Evolutionary conservation across 2,113 vertebrate species (phyloP), one percentile per base, ranked within the genome.

Genomic region (Sula dactylatra): DNA sequence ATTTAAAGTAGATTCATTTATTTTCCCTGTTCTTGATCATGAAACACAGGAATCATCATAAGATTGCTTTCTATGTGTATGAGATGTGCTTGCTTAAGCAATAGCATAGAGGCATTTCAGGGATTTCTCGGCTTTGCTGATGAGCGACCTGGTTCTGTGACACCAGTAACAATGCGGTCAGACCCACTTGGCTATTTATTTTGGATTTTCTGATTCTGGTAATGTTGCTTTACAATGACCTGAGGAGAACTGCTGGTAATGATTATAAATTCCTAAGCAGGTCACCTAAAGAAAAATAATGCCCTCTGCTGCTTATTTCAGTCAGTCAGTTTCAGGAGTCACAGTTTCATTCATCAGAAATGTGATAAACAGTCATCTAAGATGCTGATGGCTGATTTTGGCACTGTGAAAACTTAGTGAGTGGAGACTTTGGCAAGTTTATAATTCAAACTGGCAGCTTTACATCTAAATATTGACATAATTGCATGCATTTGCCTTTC

Each of bases 391-490:
- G 3, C 86, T 82, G 67, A 65, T 90, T 94, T 80, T 86, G 85
- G 74, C 74, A 91, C 59, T 61, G 36, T 4, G 13, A 65, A 92
- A 93, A 56, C 45, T 56, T 62, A 65, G 27, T 15, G 24, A 62
- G 49, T 62, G 34, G 31, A 82, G 32, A 76, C 16, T 56, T 96
- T 67, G 84, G 67, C n/a, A n/a, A 72, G 62, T 93, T 96, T 87
- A 45, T 95, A 74, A 88, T 86, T 94, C n/a, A 72, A 44, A 93
- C 91, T 95, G 96, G 70, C 93, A 97, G 62, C 47, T 81, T 87
- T 92, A 74, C 74, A 71, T 89, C 82, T 95, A 95, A 97, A 97
- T 96, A 96, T 89, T 96, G 83, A 86, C 49, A 72, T 82, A 78
- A 92, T 74, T 92, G 20, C 25, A 20, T 69, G 44, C n/a, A 49